Percentiles rank a stretch among this genome's conserved stretches.
phyloP scores from a whole-genome alignment of 2,797 vertebrate genomes.

The Cirrhinus mrigala region DNA sequence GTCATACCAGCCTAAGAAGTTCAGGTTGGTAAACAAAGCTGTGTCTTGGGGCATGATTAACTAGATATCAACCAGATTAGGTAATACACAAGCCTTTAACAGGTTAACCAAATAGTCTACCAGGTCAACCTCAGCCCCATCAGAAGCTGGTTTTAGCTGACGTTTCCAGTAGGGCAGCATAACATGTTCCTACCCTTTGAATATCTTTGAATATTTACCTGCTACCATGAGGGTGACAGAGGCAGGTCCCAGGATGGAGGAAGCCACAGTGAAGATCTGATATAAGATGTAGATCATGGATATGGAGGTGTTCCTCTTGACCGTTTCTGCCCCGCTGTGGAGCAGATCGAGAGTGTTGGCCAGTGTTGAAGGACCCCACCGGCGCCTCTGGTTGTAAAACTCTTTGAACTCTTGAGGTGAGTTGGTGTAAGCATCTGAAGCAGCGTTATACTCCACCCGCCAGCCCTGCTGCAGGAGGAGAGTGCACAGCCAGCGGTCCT shows the following conservation, averaged over 20 bases:
- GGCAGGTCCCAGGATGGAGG: conserved; percentile 85
- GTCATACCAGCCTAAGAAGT: neutral
- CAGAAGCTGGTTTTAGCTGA: neutral
- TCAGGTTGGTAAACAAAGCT: neutral
- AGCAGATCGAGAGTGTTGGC: conserved; percentile 85
- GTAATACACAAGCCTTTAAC: neutral
- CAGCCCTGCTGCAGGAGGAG: conserved; percentile 84
- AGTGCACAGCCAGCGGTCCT: conserved; percentile 87
- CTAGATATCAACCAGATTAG: neutral
- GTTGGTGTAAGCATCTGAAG: conserved; percentile 86
- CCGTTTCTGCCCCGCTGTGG: conserved; percentile 75
- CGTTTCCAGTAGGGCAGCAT: neutral
- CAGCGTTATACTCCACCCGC: conserved; percentile 86
- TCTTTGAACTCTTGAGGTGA: conserved; percentile 86
- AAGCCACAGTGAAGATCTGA: conserved; percentile 78
- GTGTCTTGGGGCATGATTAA: neutral
- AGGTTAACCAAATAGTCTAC: neutral
- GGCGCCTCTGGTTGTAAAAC: conserved; percentile 85
- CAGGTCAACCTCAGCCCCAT: neutral
- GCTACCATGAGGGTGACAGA: conserved; percentile 86
- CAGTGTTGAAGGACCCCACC: conserved; percentile 85
- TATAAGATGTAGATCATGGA: conserved; percentile 80
- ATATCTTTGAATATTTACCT: conserved; percentile 68
- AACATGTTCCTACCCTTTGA: neutral
- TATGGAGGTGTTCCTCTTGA: conserved; percentile 81